These are phyloP conservation scores for Elmis aenea DNA, from an alignment of 2,888 invertebrate genomes.

Conservation along the genomic window DNA sequence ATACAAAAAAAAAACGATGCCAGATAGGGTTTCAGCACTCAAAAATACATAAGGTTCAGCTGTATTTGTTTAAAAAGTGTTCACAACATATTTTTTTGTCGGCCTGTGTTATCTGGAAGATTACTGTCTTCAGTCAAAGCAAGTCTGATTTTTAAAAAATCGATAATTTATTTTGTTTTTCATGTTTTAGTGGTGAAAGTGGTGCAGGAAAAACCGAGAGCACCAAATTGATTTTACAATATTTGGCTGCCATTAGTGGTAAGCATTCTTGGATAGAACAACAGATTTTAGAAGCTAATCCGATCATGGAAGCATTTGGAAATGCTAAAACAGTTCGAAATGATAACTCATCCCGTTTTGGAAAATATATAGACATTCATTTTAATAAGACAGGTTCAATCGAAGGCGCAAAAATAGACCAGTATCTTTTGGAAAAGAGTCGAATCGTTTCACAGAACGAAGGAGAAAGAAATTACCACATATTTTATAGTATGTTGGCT, in stretches of 20 bases:
- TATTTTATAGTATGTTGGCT: slow-evolving; percentile 86
- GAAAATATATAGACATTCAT: slow-evolving; percentile 90
- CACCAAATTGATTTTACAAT: slow-evolving; percentile 90
- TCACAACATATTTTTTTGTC: too few relatives aligned
- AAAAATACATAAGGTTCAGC: too few relatives aligned
- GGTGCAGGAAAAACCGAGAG: slow-evolving; percentile 96
- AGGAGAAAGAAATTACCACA: slow-evolving; percentile 92
- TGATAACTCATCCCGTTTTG: slow-evolving; percentile 94
- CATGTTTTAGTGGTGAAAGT: slow-evolving; percentile 85
- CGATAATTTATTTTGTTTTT: too few relatives aligned
- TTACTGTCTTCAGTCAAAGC: too few relatives aligned
- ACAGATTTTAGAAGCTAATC: slow-evolving; percentile 94
- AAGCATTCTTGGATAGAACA: slow-evolving; percentile 98
- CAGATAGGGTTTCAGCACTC: too few relatives aligned
- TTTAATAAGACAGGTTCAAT: slow-evolving; percentile 72
- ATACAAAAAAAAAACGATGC: too few relatives aligned
- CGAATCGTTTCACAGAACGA: slow-evolving; percentile 83
- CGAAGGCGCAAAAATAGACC: slow-evolving; percentile 90
- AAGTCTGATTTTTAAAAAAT: too few relatives aligned
- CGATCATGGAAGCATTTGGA: slow-evolving; percentile 94
- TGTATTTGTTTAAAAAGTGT: too few relatives aligned
- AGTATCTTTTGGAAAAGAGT: slow-evolving; percentile 92
- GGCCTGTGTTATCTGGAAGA: too few relatives aligned
- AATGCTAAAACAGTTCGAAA: slow-evolving; percentile 95
- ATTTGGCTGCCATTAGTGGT: slow-evolving; percentile 87